Percentiles rank a stretch among this genome's conserved stretches.
Conservation (phyloP, 2,888 invertebrate genomes). For the Phymatocera aterrima region DNA sequence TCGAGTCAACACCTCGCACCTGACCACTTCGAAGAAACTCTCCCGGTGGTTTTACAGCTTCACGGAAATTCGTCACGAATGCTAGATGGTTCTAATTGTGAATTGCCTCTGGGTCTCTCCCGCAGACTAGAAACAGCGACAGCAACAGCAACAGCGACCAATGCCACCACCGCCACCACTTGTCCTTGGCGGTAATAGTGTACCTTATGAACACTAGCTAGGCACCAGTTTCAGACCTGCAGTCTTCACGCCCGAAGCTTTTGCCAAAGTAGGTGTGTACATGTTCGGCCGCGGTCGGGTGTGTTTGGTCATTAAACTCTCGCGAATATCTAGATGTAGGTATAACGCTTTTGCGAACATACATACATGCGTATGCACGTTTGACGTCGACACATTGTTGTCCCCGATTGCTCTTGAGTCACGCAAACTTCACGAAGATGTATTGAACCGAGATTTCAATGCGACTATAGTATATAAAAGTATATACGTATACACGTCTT, state of each 20-base stretch:
- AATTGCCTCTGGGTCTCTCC: constrained; percentile 14
- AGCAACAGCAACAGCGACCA: no score
- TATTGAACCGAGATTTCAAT: constrained; percentile 11
- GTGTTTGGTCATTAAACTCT: neutral
- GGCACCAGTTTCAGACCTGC: no score
- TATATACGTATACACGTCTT: neutral
- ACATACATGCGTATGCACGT: no score
- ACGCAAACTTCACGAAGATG: neutral
- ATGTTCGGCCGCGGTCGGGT: neutral
- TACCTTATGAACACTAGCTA: constrained; percentile 1
- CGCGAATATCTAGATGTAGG: neutral
- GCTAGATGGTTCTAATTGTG: constrained; percentile 30
- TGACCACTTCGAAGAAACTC: constrained; percentile 19
- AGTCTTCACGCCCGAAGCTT: neutral
- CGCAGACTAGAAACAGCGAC: no score
- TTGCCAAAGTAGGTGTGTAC: neutral
- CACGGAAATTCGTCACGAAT: constrained; percentile 30
- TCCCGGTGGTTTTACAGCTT: constrained; percentile 3
- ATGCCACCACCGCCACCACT: neutral
- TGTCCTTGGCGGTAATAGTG: neutral
- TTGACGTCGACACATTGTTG: constrained; percentile 6
- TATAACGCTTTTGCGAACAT: no score
- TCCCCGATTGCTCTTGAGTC: neutral
- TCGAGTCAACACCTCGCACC: constrained; percentile 36
- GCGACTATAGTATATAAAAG: no score